phyloP scores from a whole-genome alignment of 2,113 vertebrate genomes.

The Choloepus hoffmanni region DNA sequence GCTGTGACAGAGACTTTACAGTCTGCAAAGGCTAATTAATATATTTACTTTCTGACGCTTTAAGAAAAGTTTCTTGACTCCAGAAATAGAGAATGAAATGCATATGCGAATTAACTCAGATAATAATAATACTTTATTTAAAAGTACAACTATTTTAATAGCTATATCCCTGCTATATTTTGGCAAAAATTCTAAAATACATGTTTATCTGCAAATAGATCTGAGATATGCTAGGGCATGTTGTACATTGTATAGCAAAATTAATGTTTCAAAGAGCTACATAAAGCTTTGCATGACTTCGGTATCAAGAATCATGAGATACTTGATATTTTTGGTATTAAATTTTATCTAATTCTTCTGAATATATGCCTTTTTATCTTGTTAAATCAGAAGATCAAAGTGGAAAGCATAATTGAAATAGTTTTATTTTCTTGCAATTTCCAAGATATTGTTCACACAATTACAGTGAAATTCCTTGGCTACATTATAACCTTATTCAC shows the following conservation, averaged over 20 bases:
- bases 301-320: neutral
- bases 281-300: neutral
- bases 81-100: neutral
- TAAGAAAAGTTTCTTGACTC: neutral
- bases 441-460: neutral
- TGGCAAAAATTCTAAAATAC: neutral
- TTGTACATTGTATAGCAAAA: neutral
- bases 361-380: neutral
- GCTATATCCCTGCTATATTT: neutral
- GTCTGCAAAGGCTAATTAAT: neutral
- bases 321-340: neutral
- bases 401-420: constrained; percentile 54
- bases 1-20: neutral
- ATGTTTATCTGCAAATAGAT: neutral
- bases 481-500: neutral
- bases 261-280: neutral
- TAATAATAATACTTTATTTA: neutral
- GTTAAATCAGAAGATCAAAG: neutral
- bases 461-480: constrained; percentile 30
- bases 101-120: neutral
- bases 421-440: neutral
- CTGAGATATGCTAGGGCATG: neutral
- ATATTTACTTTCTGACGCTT: neutral
- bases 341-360: neutral
- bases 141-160: neutral